A percentile compares a stretch with the other conserved stretches of the same genome.
phyloP scores from a whole-genome alignment of 2,797 vertebrate species.

The Smutsia gigantea region DNA sequence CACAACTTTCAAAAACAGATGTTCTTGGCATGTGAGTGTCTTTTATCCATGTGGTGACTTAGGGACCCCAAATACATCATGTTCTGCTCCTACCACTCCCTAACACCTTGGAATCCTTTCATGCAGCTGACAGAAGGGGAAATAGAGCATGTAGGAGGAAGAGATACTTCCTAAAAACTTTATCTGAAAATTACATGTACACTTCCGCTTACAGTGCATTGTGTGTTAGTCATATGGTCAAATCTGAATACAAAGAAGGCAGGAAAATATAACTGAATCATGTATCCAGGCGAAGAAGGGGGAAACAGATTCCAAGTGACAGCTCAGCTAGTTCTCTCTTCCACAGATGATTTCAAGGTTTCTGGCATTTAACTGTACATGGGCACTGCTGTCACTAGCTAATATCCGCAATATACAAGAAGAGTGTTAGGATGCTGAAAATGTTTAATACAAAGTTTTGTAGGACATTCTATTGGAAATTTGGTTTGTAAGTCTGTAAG shows the following conservation, averaged over 20 bases:
- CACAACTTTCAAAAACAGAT: background rate
- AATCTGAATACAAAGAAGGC: background rate
- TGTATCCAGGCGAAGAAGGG: background rate
- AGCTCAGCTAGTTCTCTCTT: background rate
- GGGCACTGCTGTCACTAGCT: background rate
- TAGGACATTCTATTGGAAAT: background rate
- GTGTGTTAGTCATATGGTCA: background rate
- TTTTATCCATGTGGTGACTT: background rate
- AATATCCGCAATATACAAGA: background rate
- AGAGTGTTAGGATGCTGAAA: background rate
- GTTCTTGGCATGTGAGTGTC: background rate
- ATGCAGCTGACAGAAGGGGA: background rate
- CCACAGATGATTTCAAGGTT: background rate
- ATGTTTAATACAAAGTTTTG: background rate
- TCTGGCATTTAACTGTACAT: background rate
- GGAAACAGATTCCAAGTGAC: background rate
- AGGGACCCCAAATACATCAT: background rate
- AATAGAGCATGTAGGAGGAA: background rate
- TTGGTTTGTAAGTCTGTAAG: background rate
- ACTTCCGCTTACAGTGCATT: background rate
- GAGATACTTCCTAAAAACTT: background rate
- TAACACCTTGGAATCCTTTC: background rate
- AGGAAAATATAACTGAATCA: background rate
- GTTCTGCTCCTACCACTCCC: background rate
- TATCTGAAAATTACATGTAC: background rate